Base-by-base conservation (phyloP, 2,113 vertebrate species). In the Cryptomyrus ogoouensis region DNA sequence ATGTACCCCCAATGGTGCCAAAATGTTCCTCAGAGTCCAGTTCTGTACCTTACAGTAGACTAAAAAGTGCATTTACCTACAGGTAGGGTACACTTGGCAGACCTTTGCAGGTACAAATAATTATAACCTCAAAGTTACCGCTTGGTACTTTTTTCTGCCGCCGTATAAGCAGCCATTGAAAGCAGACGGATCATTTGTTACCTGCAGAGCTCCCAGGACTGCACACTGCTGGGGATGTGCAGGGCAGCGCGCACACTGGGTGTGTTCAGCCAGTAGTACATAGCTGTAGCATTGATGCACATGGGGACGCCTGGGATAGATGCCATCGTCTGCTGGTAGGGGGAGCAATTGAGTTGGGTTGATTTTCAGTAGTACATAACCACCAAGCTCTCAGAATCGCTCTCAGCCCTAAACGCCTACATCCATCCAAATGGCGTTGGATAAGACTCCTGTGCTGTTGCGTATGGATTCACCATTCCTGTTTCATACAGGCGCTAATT, bases 201-300 rank as follows among this genome's bases (percentile, higher is more conserved):
- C 89, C 85, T 92, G 91, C 93, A 93, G 12, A 91, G 88, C 42
- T 91, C 90, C 92, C 91, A 94, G 85, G 77, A 27, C 27, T 90
- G 91, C 50, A 94, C 89, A 17, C 47, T 44, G 52, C 15, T 42
- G 17, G 91, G 91, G n/a, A 92, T 92, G 49, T 92, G 90, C 21
- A 92, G 83, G 4, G 91, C 90, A 24, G 88, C 8, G 1, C 90
- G 53, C 88, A 89, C 87, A 1, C 86, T 85, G 2, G 89, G 83
- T 4, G 39, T 83, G 88, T 93, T 92, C 27, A 92, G 50, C 92
- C 93, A 92, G 52, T 91, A 21, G 31, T 92, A 91, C 88, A 89
- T 88, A n/a, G 90, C 90, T 0, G 91, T 92, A 66, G 74, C 83
- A 15, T 91, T 90, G 58, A 92, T 86, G 27, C 92, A 93, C 47